Conservation (phyloP, 2,113 vertebrate genomes). For the Proterorhinus semilunaris region DNA sequence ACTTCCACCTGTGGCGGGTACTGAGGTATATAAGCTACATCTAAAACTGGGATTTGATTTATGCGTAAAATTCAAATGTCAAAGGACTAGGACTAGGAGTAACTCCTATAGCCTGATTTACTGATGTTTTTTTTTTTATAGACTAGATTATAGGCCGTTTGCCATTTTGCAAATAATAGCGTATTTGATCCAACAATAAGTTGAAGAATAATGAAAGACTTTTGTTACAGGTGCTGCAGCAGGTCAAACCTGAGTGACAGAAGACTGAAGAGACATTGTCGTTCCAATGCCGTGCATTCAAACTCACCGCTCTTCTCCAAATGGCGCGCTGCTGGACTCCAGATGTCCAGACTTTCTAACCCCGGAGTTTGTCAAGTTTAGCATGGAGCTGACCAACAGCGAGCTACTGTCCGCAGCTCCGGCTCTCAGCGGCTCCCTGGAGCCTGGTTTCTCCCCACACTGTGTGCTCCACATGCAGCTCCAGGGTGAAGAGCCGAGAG, state of each 20-base stretch:
- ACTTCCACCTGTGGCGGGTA: no score
- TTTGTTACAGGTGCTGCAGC: background rate
- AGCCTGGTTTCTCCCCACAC: constrained; percentile 81
- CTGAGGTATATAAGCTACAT: no score
- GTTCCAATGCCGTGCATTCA: constrained; percentile 94
- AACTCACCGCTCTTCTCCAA: constrained; percentile 95
- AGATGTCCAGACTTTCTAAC: constrained; percentile 95
- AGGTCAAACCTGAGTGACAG: constrained; percentile 67
- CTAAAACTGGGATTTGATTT: no score
- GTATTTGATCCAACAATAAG: no score
- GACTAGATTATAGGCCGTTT: no score
- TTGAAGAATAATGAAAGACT: no score
- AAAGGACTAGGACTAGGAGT: no score
- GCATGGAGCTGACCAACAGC: constrained; percentile 99
- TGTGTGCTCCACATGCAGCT: constrained; percentile 95
- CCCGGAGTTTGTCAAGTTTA: constrained; percentile 99
- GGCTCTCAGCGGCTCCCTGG: constrained; percentile 82
- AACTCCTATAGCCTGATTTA: no score
- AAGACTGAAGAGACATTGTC: no score
- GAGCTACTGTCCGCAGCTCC: constrained; percentile 80
- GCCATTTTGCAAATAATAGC: no score
- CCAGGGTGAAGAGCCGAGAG: constrained; percentile 85
- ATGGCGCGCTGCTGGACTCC: constrained; percentile 94
- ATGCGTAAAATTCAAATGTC: no score
- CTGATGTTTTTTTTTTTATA: no score